phyloP scores from a whole-genome alignment of 2,888 invertebrate species.

The Peribatodes rhomboidaria region DNA sequence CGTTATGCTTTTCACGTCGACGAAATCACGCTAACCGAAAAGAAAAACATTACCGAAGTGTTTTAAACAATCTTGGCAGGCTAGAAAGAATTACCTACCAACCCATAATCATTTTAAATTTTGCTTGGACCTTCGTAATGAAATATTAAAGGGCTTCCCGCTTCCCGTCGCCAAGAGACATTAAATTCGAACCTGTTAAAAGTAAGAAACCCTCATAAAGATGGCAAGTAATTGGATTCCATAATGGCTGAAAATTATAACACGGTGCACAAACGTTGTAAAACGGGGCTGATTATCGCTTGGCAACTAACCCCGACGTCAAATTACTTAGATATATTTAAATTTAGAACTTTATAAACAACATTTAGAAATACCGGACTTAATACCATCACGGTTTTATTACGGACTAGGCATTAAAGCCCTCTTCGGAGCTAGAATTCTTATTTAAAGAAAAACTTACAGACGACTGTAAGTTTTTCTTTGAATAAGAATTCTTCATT shows the following conservation, averaged over 20 bases:
- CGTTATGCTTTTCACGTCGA: not conserved
- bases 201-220: constrained; percentile 27
- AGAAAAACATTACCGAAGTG: not conserved
- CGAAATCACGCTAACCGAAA: not conserved
- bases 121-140: constrained; percentile 25
- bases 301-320: no score
- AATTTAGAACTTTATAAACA: no score
- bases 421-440: no score
- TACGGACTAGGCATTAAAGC: no score
- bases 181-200: constrained; percentile 25
- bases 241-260: constrained; percentile 13
- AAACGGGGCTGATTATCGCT: not conserved
- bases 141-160: constrained; percentile 27
- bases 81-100: constrained; percentile 1
- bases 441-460: no score
- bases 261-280: not conserved
- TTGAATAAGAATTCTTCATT: no score
- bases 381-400: no score
- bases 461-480: no score
- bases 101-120: constrained; percentile 18
- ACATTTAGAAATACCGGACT: no score
- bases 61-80: not conserved
- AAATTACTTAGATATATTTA: no score
- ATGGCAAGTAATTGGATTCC: constrained; percentile 21
- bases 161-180: constrained; percentile 17